Evolutionary conservation across 2,113 vertebrate species (phyloP), one percentile per base, ranked within the genome.

Genomic region (Dinomys branickii): DNA sequence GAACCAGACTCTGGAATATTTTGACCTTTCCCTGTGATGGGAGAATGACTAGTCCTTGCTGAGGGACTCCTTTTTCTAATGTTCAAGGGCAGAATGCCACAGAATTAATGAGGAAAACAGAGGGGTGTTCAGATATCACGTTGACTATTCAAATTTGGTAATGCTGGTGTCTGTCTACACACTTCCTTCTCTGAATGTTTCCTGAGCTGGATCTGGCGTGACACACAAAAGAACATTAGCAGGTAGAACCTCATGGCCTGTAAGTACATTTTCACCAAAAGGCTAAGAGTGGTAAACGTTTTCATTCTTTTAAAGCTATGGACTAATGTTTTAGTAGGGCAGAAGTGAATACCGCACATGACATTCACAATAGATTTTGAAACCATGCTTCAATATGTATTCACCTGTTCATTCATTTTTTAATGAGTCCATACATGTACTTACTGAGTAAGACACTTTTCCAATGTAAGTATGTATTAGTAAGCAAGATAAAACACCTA

Each of bases 161-260:
- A 85, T 24, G 4, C 47, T 6, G 14, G 2, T 2, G 0, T 61
- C 33, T 67, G 16, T 44, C 52, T 30, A 28, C n/a, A 65, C 56
- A 20, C 47, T 82, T 56, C 47, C 52, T 80, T 90, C 69, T 38
- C 10, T 41, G 35, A 3, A 0, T 59, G 1, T 93, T 80, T 90
- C 12, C 50, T 86, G 30, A 90, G 38, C 19, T 84, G 56, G 52
- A 71, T 52, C 10, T 52, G 10, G 19, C 16, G 24, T 44, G 22
- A 0, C 16, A 54, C 20, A 16, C 0, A 47, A 63, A 75, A 35
- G n/a, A 59, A 0, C 20, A 63, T 2, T 10, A 1, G 1, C 19
- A 12, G 17, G 44, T 11, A 12, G 63, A 86, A 63, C 41, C 0
- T 54, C 5, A 1, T 3, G 19, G 41, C 1, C 38, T 61, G 33